Conservation (phyloP, 1,140 invertebrate genomes). For the Penaeus indicus region DNA sequence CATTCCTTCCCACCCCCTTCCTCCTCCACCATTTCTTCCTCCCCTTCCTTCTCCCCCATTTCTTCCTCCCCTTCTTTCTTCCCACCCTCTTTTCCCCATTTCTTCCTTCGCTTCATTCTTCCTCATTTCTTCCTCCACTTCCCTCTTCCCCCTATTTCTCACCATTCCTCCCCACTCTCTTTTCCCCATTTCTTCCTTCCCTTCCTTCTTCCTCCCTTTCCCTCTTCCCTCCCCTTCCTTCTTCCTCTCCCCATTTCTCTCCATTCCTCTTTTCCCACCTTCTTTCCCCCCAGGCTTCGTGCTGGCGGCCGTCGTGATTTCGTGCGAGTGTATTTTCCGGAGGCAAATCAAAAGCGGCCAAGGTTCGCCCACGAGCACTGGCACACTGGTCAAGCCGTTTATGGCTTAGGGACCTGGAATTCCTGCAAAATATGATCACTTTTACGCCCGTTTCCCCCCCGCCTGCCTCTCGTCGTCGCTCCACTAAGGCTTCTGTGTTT, state of each 20-base stretch:
- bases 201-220: background rate
- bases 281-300: slow-evolving; percentile 48
- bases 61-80: too few relatives aligned
- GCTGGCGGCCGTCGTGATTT: slow-evolving; percentile 58
- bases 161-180: background rate
- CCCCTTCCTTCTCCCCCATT: too few relatives aligned
- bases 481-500: background rate
- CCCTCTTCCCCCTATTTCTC: background rate
- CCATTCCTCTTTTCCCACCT: too few relatives aligned
- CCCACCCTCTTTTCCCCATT: too few relatives aligned
- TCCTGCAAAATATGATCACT: slow-evolving; percentile 43
- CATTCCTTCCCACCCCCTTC: too few relatives aligned
- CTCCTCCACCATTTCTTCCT: too few relatives aligned
- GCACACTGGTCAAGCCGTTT: slow-evolving; percentile 61
- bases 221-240: background rate
- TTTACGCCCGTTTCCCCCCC: background rate
- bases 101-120: too few relatives aligned
- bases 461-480: background rate
- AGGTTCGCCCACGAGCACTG: slow-evolving; percentile 54
- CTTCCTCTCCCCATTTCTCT: background rate
- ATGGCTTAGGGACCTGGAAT: slow-evolving; percentile 58
- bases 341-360: slow-evolving; percentile 30
- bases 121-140: too few relatives aligned
- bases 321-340: slow-evolving; percentile 48
- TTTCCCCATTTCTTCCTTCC: background rate